A percentile compares a stretch with the other conserved stretches of the same genome.
These are phyloP conservation scores for Eublepharis macularius DNA, from an alignment of 2,113 vertebrate genomes.

Conservation along the genomic window DNA sequence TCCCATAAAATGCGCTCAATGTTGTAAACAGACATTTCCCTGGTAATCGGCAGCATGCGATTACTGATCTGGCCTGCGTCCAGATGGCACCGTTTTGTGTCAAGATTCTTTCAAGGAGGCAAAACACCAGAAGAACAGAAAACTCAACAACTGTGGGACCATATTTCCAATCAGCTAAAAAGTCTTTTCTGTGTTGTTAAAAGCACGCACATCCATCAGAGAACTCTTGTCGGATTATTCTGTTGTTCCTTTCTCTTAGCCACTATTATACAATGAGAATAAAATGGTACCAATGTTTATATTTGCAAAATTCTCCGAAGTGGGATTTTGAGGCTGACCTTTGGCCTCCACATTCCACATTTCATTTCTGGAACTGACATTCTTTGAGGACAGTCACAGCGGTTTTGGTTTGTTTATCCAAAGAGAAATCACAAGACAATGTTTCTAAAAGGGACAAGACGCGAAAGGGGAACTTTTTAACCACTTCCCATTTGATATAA, in stretches of 20 bases:
- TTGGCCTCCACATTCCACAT: neutral
- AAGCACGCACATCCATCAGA: neutral
- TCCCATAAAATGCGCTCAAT: neutral
- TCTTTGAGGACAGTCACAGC: slow-evolving; percentile 36
- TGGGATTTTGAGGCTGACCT: neutral
- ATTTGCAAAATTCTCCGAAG: no score
- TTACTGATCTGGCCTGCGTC: neutral
- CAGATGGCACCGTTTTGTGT: neutral
- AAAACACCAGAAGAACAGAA: neutral
- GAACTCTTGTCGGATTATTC: neutral
- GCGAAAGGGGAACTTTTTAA: slow-evolving; percentile 72
- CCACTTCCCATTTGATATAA: slow-evolving; percentile 69
- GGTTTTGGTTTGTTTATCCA: slow-evolving; percentile 58
- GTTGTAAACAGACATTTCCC: slow-evolving; percentile 19
- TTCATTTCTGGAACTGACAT: no score
- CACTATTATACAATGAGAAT: neutral
- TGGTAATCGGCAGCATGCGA: neutral
- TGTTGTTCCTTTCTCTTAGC: neutral
- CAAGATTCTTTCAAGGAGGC: neutral
- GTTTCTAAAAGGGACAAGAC: slow-evolving; percentile 70
- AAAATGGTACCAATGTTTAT: neutral
- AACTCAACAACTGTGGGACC: neutral
- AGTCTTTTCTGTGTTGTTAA: neutral
- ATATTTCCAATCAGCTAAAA: neutral
- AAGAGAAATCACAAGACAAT: slow-evolving; percentile 71